These are phyloP conservation scores for Pao palembangensis DNA, from an alignment of 2,113 vertebrate species.

Conservation along the genomic window DNA sequence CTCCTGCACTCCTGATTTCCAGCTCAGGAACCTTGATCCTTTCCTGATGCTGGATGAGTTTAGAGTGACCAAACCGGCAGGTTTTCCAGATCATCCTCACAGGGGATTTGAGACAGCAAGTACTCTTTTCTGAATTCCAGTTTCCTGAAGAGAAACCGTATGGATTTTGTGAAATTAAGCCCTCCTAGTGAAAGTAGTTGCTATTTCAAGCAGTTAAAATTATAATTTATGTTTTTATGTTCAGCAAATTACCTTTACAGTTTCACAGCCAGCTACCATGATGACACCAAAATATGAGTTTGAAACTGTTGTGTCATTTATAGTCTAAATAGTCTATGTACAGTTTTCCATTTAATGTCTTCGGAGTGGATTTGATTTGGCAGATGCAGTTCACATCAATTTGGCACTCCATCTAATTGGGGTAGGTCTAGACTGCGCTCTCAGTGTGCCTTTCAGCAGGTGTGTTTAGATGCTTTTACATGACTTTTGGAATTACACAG, in stretches of 20 bases:
- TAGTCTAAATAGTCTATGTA: too few relatives aligned
- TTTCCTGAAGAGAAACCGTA: too few relatives aligned
- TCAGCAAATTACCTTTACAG: too few relatives aligned
- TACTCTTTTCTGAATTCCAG: background rate
- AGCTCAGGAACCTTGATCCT: slow-evolving; percentile 83
- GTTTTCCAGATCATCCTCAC: slow-evolving; percentile 87
- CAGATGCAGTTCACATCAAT: slow-evolving; percentile 24
- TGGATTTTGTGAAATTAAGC: too few relatives aligned
- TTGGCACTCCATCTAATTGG: slow-evolving; percentile 30
- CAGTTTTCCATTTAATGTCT: slow-evolving; percentile 6
- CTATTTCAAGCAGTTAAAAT: too few relatives aligned
- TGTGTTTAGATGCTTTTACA: slow-evolving; percentile 63
- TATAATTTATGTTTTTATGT: too few relatives aligned
- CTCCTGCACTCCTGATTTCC: slow-evolving; percentile 16
- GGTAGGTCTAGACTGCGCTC: slow-evolving; percentile 28
- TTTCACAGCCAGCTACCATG: too few relatives aligned
- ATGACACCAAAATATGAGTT: too few relatives aligned
- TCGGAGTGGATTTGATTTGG: slow-evolving; percentile 52
- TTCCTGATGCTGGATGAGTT: slow-evolving; percentile 87
- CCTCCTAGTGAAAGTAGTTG: too few relatives aligned
- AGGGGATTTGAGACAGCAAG: slow-evolving; percentile 86
- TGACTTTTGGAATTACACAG: slow-evolving; percentile 61
- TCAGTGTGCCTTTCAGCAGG: slow-evolving; percentile 66
- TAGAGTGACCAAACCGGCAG: slow-evolving; percentile 77
- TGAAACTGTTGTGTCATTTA: too few relatives aligned